Percentiles rank a stretch among this genome's conserved stretches.
Conservation (phyloP, 2,797 vertebrate species). For the Leptoclinus maculatus region DNA sequence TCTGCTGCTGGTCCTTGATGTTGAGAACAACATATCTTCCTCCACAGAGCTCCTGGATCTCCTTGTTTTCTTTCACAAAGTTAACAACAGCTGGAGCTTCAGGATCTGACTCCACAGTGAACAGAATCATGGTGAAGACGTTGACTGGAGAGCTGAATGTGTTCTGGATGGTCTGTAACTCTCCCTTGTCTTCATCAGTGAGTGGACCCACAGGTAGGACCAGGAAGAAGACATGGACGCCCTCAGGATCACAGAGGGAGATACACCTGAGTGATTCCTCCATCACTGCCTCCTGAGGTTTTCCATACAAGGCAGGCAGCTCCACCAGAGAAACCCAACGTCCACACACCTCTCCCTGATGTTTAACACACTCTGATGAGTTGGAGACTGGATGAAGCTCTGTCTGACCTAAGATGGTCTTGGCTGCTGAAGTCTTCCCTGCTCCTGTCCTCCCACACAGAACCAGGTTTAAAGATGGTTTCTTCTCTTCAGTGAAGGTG, state of each 20-base stretch:
- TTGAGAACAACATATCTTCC: background rate
- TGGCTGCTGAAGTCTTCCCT: no score
- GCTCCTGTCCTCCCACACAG: no score
- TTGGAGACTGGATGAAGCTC: no score
- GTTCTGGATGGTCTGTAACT: conserved; percentile 53
- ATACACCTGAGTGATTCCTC: no score
- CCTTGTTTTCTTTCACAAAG: background rate
- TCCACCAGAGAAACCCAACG: no score
- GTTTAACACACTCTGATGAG: no score
- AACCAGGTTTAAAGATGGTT: no score
- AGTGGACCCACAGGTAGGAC: conserved; percentile 27
- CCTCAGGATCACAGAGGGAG: background rate
- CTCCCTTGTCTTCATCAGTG: conserved; percentile 58
- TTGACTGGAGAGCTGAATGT: conserved; percentile 46
- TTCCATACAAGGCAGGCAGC: no score
- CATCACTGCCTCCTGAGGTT: no score
- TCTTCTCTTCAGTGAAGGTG: no score
- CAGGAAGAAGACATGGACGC: background rate
- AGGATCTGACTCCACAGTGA: conserved; percentile 50
- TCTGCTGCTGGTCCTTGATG: conserved; percentile 16
- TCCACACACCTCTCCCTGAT: no score
- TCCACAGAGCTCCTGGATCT: conserved; percentile 25
- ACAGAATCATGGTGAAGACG: conserved; percentile 49
- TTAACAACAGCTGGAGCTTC: background rate
- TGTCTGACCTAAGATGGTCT: no score